Base-by-base conservation (phyloP, 2,113 vertebrate genomes). In the Chionis minor region DNA sequence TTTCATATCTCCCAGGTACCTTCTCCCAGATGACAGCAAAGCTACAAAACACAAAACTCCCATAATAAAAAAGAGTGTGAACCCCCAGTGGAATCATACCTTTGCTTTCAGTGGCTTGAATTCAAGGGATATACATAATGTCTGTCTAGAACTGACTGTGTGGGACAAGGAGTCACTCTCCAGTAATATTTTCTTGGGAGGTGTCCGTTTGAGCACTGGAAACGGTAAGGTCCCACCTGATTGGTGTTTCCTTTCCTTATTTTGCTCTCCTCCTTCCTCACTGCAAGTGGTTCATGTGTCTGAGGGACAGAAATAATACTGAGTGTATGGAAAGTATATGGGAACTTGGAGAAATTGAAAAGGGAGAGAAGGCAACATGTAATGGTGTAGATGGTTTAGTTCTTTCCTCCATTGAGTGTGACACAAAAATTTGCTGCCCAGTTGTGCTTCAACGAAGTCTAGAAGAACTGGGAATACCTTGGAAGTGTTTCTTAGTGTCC, bases 81-180 rank as follows among this genome's bases (percentile, higher is more conserved):
- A 99, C 94, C 99, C 99, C 14, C 98, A 98, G 81, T 99, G 99
- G 99, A 99, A 99, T 96, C 99, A 99, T 93, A 99, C 98, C 32
- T 99, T 99, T 96, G 97, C 98, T 59, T 99, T 99, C 97, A 98
- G 98, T 45, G 99, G 99, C 72, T 97, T 99, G 96, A 97, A 98
- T 96, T 98, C 98, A 2, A 98, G 95, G 62, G 99, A 99, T 95
- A 98, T 99, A 80, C 97, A 96, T 91, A 99, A 99, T 11, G 98
- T 99, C 90, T 99, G 99, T 92, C 97, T 99, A 83, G 99, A 99
- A 95, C 97, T 99, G 90, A 99, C 99, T 1, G 97, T 99, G 78
- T 99, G 99, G 99, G 99, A 99, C 98, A 99, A 99, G 96, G 99
- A 99, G 90, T 98, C 99, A 0, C 98, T 99, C 86, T 98, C 99